Percentiles rank a stretch among this genome's conserved stretches.
These are phyloP conservation scores for Carcharodon carcharias DNA, from an alignment of 2,797 vertebrate species.

Conservation along the genomic window DNA sequence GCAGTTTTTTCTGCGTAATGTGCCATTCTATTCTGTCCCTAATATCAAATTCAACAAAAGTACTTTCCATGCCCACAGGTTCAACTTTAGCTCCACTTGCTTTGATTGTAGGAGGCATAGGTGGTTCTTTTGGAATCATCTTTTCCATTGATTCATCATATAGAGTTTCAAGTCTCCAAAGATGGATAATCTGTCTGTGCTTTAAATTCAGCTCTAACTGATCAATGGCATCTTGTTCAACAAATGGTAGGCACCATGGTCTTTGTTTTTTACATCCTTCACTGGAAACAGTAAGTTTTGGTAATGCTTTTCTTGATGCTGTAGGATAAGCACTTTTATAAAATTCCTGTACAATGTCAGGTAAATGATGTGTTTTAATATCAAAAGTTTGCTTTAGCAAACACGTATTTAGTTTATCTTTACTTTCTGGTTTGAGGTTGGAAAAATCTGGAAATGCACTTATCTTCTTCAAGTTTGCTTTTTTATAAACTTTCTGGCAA, in stretches of 20 bases:
- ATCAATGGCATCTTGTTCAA: conserved; percentile 15
- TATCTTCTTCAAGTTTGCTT: background rate
- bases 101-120: background rate
- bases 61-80: background rate
- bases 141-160: conserved; percentile 26
- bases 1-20: conserved; percentile 22
- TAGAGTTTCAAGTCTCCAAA: background rate
- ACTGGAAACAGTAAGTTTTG: background rate
- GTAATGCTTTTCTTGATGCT: background rate
- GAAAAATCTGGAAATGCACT: background rate
- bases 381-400: conserved; percentile 19
- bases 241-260: background rate
- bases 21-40: conserved; percentile 25
- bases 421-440: background rate
- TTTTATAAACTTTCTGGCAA: background rate
- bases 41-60: background rate
- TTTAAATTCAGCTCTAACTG: conserved; percentile 27
- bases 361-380: conserved; percentile 16
- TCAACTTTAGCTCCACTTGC: background rate
- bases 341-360: background rate
- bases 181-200: conserved; percentile 2
- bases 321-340: background rate
- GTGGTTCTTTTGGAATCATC: conserved; percentile 29
- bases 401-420: background rate
- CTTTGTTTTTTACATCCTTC: background rate